Conservation (phyloP, 2,888 invertebrate species). For the Chrysolina americana region DNA sequence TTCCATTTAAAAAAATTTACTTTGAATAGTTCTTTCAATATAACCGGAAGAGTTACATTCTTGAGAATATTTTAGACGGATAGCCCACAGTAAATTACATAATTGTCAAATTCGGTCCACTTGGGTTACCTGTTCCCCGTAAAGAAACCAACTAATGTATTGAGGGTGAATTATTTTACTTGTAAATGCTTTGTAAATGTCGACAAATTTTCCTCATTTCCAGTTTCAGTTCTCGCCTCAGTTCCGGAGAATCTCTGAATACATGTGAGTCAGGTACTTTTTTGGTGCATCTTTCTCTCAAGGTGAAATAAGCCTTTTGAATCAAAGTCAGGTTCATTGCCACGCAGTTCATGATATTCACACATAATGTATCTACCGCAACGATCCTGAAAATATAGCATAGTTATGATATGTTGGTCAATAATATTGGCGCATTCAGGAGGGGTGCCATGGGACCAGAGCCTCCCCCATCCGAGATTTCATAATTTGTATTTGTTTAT, state of each 20-base stretch:
- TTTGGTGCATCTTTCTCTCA: slow-evolving; percentile 49
- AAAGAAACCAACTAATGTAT: slow-evolving; percentile 19
- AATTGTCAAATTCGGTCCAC: too few species aligned
- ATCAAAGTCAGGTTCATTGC: slow-evolving; percentile 60
- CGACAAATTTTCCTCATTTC: slow-evolving; percentile 61
- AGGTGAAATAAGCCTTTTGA: slow-evolving; percentile 62
- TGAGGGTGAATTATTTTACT: slow-evolving; percentile 40
- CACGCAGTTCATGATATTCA: slow-evolving; percentile 64
- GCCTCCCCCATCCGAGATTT: too few species aligned
- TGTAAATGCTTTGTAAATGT: slow-evolving; percentile 61
- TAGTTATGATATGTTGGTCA: slow-evolving; percentile 30
- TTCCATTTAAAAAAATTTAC: too few species aligned
- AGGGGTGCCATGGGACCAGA: too few species aligned
- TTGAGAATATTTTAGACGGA: too few species aligned
- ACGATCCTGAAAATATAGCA: slow-evolving; percentile 59
- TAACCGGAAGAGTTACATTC: too few species aligned
- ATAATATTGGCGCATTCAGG: too few species aligned
- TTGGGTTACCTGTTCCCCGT: background rate
- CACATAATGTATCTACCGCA: slow-evolving; percentile 62
- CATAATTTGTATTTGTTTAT: too few species aligned
- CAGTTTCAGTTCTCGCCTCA: slow-evolving; percentile 52
- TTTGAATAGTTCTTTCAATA: too few species aligned
- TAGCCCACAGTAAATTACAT: too few species aligned
- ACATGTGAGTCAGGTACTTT: slow-evolving; percentile 28
- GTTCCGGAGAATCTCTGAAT: slow-evolving; percentile 37